Evolutionary conservation across 1,140 invertebrate genomes (phyloP).

Genomic region (Ptiloglossa arizonensis): DNA sequence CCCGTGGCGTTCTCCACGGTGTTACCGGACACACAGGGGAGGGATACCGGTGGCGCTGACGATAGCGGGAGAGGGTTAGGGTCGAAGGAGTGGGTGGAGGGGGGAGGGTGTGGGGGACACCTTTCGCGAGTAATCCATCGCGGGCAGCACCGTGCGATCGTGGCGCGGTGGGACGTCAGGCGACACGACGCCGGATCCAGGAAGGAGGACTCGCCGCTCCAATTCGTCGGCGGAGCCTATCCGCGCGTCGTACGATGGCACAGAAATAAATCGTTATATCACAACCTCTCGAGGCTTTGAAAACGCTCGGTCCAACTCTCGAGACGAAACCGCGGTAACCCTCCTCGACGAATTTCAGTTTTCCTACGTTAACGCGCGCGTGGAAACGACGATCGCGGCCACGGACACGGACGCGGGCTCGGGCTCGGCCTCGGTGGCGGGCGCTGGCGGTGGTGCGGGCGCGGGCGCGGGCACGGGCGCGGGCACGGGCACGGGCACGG

Average conservation of each 20-base stretch:
- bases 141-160: neutral
- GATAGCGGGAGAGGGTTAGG: too few species aligned
- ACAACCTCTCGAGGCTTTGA: conserved; percentile 63
- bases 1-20: too few species aligned
- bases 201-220: conserved; percentile 9
- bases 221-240: conserved; percentile 19
- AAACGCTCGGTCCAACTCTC: conserved; percentile 39
- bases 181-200: conserved; percentile 21
- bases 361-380: neutral
- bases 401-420: too few species aligned
- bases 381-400: neutral
- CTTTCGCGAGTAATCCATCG: neutral
- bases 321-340: conserved; percentile 27
- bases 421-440: too few species aligned
- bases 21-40: too few species aligned
- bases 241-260: conserved; percentile 63
- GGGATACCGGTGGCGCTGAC: too few species aligned
- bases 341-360: neutral
- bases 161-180: neutral
- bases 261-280: conserved; percentile 63
- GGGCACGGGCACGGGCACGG: too few species aligned
- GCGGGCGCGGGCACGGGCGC: too few species aligned
- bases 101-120: too few species aligned
- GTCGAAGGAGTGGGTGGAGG: too few species aligned
- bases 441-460: neutral